Conservation (phyloP, 2,888 invertebrate genomes). For the Pterostichus niger region DNA sequence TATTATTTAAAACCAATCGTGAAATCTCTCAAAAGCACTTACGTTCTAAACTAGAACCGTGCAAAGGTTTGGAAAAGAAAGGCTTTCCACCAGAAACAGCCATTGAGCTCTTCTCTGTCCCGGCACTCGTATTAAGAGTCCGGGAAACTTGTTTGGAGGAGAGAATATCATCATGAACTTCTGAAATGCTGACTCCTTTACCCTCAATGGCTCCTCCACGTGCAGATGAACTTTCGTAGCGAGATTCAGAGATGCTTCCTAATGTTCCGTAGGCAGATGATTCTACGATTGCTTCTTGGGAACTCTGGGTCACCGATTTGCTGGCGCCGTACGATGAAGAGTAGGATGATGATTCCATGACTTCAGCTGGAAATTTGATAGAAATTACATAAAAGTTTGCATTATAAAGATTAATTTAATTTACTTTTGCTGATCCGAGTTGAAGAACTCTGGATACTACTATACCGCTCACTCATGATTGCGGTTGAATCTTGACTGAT, state of each 20-base stretch:
- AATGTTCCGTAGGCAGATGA: constrained; percentile 32
- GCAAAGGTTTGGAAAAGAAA: constrained; percentile 85
- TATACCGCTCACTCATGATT: constrained; percentile 75
- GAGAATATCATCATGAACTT: constrained; percentile 60
- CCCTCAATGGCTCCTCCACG: constrained; percentile 47
- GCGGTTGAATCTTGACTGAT: constrained; percentile 67
- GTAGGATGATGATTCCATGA: constrained; percentile 52
- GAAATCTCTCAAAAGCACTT: constrained; percentile 77
- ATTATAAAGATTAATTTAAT: not conserved
- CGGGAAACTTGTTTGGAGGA: constrained; percentile 46
- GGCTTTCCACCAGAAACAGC: constrained; percentile 82
- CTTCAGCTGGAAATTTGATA: constrained; percentile 39
- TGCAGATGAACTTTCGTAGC: constrained; percentile 52
- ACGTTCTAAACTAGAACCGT: constrained; percentile 90
- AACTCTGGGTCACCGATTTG: constrained; percentile 28
- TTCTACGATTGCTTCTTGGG: constrained; percentile 28
- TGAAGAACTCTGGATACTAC: constrained; percentile 67
- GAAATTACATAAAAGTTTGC: not conserved
- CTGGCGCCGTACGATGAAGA: constrained; percentile 50
- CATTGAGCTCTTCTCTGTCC: constrained; percentile 68
- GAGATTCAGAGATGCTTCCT: constrained; percentile 46
- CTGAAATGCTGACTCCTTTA: constrained; percentile 67
- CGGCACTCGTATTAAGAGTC: constrained; percentile 62
- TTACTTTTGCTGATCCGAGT: constrained; percentile 65
- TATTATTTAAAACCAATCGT: constrained; percentile 13